Percentiles rank a stretch among this genome's conserved stretches.
Conservation (phyloP, 2,888 invertebrate species). For the Hetaerina titia region DNA sequence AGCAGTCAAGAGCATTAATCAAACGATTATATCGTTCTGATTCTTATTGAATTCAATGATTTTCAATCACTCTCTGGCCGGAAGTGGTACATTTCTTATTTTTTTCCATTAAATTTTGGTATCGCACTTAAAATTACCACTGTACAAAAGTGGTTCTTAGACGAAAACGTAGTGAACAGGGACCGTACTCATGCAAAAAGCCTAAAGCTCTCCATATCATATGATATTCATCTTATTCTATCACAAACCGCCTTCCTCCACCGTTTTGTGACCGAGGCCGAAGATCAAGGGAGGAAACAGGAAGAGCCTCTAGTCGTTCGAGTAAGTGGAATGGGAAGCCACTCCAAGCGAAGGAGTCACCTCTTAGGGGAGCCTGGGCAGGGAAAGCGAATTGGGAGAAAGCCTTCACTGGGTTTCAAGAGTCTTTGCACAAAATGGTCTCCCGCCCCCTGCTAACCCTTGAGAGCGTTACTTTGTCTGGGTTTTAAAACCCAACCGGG, state of each 20-base stretch:
- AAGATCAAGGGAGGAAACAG: neutral
- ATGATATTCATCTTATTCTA: no score
- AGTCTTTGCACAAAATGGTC: neutral
- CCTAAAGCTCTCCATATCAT: no score
- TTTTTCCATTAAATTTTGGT: no score
- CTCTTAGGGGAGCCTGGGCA: neutral
- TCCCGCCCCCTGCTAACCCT: neutral
- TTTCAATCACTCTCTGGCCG: no score
- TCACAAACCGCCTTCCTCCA: neutral
- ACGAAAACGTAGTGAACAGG: no score
- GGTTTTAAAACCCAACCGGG: slow-evolving; percentile 4
- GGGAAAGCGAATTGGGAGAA: neutral
- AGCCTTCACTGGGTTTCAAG: neutral
- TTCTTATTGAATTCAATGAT: no score
- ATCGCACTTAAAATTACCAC: no score
- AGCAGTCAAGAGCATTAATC: no score
- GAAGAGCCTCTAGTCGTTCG: neutral
- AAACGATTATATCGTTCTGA: no score
- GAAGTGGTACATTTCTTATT: no score
- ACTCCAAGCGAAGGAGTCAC: neutral
- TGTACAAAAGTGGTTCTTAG: no score
- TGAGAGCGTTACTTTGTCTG: neutral
- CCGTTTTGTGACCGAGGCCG: neutral
- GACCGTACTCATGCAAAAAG: no score
- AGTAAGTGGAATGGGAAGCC: neutral